phyloP scores from a whole-genome alignment of 2,113 vertebrate species.

The Nesospiza acunhae region DNA sequence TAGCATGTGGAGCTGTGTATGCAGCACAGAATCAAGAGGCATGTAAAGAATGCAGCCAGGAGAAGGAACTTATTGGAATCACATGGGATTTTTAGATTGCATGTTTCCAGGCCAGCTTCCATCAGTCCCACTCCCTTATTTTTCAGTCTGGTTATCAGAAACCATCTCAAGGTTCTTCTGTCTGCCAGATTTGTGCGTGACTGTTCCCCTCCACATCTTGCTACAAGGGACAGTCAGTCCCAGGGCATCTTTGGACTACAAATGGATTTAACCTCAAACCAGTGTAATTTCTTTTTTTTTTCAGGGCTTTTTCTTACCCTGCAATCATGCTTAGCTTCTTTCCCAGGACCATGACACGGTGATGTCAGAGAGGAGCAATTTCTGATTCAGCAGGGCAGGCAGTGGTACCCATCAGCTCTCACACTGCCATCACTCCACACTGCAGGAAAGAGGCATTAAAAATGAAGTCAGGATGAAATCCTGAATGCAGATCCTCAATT shows the following conservation, averaged over 20 bases:
- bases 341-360: neutral
- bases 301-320: neutral
- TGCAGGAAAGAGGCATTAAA: neutral
- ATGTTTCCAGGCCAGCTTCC: neutral
- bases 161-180: neutral
- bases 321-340: constrained; percentile 15
- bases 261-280: constrained; percentile 12
- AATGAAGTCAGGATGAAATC: neutral
- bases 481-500: neutral
- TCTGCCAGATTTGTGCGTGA: constrained; percentile 25
- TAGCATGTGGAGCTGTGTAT: neutral
- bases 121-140: neutral
- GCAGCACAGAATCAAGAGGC: neutral
- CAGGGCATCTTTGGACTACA: neutral
- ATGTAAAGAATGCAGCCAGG: neutral
- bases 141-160: neutral
- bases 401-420: neutral
- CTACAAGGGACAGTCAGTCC: constrained; percentile 13
- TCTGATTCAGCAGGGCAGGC: neutral
- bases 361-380: neutral
- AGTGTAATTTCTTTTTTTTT: neutral
- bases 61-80: neutral
- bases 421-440: neutral
- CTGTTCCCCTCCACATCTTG: neutral
- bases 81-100: neutral